Percentiles rank a stretch among this genome's conserved stretches.
phyloP scores from a whole-genome alignment of 1,140 invertebrate species.

The Galendromus occidentalis region DNA sequence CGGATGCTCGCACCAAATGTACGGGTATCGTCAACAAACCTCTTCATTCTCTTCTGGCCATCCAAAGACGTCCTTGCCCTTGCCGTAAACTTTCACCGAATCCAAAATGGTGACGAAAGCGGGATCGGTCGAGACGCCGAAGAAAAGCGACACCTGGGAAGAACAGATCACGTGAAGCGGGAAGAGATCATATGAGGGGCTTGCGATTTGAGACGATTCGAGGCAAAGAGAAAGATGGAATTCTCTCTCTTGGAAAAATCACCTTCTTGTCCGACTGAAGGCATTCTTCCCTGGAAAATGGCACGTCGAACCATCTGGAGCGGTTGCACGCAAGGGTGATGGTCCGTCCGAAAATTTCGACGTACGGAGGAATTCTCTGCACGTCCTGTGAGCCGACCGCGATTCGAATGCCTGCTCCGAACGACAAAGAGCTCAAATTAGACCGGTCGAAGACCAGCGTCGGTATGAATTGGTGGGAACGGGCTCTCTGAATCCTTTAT shows the following conservation, averaged over 20 bases:
- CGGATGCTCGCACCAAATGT: too few species aligned
- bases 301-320: conserved; percentile 83
- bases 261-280: conserved; percentile 71
- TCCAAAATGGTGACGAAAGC: conserved; percentile 77
- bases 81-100: conserved; percentile 76
- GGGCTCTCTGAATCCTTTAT: not conserved
- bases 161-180: too few species aligned
- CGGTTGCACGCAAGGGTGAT: conserved; percentile 37
- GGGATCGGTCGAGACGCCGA: conserved; percentile 65
- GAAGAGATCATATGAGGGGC: too few species aligned
- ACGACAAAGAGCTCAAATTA: too few species aligned
- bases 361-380: conserved; percentile 55
- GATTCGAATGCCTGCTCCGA: conserved; percentile 46
- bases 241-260: too few species aligned
- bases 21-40: conserved; percentile 12
- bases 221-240: too few species aligned
- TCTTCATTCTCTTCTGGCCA: conserved; percentile 82
- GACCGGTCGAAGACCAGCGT: not conserved
- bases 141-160: conserved; percentile 46
- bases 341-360: conserved; percentile 65
- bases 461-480: not conserved
- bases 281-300: conserved; percentile 79
- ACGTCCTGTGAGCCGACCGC: conserved; percentile 65
- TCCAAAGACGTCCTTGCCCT: conserved; percentile 83
- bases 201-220: too few species aligned